Base-by-base conservation (phyloP, 2,113 vertebrate species). In the Pelobates fuscus region DNA sequence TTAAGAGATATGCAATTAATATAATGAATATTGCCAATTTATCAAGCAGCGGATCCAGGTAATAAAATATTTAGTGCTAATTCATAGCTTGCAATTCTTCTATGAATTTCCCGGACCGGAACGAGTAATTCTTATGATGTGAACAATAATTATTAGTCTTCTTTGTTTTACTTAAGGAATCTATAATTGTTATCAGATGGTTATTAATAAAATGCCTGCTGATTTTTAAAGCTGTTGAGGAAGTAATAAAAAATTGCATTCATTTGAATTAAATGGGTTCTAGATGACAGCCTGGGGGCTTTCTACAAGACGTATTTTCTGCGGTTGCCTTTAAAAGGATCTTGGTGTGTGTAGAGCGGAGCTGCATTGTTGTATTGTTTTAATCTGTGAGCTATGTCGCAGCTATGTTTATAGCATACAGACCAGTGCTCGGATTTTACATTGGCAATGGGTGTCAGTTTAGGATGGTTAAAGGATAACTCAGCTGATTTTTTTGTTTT, bases 171-270 rank as follows among this genome's bases (percentile, higher is more conserved):
- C 15, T 49, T 49, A 49, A 14, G 44, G 44, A 49, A 49, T 49
- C 15, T 49, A 49, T 49, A 49, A 49, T 49, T 49, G 44, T 3
- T 14, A 49, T 49, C 10, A 49, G 44, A 17, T 18, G 17, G 12
- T 49, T 49, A 49, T 49, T 49, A 49, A 17, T 49, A 49, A 49
- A 49, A 49, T 49, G 44, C 44, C 44, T 49, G 44, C 44, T 49
- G 44, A 49, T 49, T 49, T 49, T 49, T 49, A 49, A 49, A 49
- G 44, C 44, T 17, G 44, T 49, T 49, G 44, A 49, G 44, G 15
- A 49, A 49, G 44, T 49, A 49, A 49, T 49, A 49, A 49, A 49
- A 41, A 49, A 49, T 49, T 17, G 44, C 44, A 14, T 17, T 49
- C 44, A 14, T 14, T 12, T 3, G 44, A 49, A 49, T 1, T 49